Base-by-base conservation (phyloP, 2,888 invertebrate species). In the Choreutis nemorana region DNA sequence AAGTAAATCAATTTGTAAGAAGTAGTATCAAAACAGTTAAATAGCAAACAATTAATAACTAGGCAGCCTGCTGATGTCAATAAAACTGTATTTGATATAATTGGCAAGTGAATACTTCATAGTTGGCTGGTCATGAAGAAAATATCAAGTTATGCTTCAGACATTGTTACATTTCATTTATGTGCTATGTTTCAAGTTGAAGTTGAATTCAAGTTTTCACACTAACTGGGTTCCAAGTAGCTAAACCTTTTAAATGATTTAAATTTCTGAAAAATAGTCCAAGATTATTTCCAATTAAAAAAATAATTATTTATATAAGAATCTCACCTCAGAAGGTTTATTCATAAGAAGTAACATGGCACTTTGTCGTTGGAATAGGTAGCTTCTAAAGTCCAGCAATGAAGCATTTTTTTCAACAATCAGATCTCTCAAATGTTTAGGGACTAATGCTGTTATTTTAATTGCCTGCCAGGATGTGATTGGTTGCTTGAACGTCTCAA, bases 301-400 rank as follows among this genome's bases (percentile, higher is more conserved):
- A n/a, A n/a, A n/a, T n/a, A n/a, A n/a, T n/a, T n/a, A n/a, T n/a
- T n/a, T n/a, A n/a, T n/a, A n/a, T n/a, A 59, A 28, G 28, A 30
- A 33, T 48, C 78, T 55, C 54, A 89, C 90, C 84, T 94, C 92
- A 87, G 90, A 91, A 31, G 91, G 89, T 67, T 88, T 87, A 44
- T 81, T 84, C 30, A 83, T 82, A 41, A 84, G 80, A 49, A 89
- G 65, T 51, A 93, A 80, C 83, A 97, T 86, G 55, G 92, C 88
- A 64, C 94, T 91, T 77, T 97, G 97, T 36, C 96, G 85, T 44
- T 94, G 90, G 61, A 94, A 97, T 39, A 97, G 81, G 70, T 97
- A 97, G 62, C 94, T 94, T 38, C 97, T 83, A 53, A 97, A 89
- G 65, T 97, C 95, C 48, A 97, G 72, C 33, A 97, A 72, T 0